Percentiles rank a stretch among this genome's conserved stretches.
phyloP scores from a whole-genome alignment of 2,113 vertebrate species.

The Panurus biarmicus region DNA sequence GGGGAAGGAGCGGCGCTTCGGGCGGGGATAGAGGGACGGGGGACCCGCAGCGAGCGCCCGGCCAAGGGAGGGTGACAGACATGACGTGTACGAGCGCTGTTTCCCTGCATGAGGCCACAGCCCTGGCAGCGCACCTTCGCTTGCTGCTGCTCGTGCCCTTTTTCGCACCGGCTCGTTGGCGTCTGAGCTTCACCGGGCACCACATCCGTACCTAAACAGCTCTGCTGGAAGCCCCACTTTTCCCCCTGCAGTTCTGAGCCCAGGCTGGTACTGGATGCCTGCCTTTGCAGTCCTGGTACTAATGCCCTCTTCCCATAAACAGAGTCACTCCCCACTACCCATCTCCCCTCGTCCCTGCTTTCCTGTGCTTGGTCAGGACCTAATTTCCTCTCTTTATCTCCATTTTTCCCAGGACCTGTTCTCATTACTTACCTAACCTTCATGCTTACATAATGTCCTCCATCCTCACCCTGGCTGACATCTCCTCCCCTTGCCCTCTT shows the following conservation, averaged over 20 bases:
- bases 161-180: background rate
- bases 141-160: accelerated
- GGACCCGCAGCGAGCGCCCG: background rate
- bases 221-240: background rate
- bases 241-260: background rate
- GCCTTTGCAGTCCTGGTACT: background rate
- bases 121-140: too few relatives aligned
- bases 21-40: background rate
- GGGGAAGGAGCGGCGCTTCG: background rate
- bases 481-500: background rate
- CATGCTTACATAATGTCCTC: accelerated
- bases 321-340: background rate
- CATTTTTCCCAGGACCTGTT: background rate
- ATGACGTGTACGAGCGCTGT: accelerated
- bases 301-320: too few relatives aligned
- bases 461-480: background rate
- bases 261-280: background rate
- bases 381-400: background rate
- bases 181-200: background rate
- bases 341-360: background rate
- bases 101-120: accelerated
- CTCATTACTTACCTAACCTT: background rate
- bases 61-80: accelerated
- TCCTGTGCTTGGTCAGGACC: background rate
- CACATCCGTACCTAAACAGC: accelerated